These are phyloP conservation scores for Colletes collaris DNA, from an alignment of 2,888 invertebrate species.

Conservation along the genomic window DNA sequence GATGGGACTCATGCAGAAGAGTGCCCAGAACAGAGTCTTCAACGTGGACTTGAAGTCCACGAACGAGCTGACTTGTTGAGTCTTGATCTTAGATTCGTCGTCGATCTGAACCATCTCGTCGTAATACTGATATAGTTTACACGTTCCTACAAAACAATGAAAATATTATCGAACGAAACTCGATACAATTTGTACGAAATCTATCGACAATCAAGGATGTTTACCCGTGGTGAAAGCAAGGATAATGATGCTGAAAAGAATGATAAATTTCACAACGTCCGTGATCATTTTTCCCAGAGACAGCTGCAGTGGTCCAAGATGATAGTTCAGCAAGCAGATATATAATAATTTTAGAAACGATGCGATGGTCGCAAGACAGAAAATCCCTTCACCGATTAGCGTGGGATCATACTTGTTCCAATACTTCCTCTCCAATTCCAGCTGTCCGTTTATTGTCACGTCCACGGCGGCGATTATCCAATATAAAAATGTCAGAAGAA, in stretches of 20 bases:
- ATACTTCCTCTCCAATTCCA: conserved; percentile 86
- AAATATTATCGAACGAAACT: background rate
- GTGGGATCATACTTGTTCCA: conserved; percentile 88
- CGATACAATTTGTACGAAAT: background rate
- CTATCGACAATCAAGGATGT: background rate
- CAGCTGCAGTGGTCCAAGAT: conserved; percentile 88
- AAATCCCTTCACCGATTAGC: conserved; percentile 87
- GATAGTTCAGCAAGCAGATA: conserved; percentile 86
- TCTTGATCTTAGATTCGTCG: conserved; percentile 85
- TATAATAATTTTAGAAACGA: conserved; percentile 87
- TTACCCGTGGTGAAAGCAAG: conserved; percentile 84
- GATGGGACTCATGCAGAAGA: conserved; percentile 88
- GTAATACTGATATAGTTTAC: conserved; percentile 87
- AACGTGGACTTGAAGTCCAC: conserved; percentile 85
- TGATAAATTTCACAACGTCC: conserved; percentile 87
- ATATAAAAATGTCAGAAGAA: conserved; percentile 86
- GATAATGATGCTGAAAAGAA: conserved; percentile 85
- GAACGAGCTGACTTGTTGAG: conserved; percentile 86
- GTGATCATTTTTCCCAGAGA: conserved; percentile 88
- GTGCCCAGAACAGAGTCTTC: conserved; percentile 88
- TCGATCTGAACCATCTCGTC: conserved; percentile 86
- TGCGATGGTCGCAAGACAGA: conserved; percentile 87
- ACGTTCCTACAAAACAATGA: conserved; percentile 81
- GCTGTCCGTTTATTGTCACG: conserved; percentile 82
- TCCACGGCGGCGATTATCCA: conserved; percentile 86